Base-by-base conservation (phyloP, 2,888 invertebrate species). In the Mesorhabditis sp. region DNA sequence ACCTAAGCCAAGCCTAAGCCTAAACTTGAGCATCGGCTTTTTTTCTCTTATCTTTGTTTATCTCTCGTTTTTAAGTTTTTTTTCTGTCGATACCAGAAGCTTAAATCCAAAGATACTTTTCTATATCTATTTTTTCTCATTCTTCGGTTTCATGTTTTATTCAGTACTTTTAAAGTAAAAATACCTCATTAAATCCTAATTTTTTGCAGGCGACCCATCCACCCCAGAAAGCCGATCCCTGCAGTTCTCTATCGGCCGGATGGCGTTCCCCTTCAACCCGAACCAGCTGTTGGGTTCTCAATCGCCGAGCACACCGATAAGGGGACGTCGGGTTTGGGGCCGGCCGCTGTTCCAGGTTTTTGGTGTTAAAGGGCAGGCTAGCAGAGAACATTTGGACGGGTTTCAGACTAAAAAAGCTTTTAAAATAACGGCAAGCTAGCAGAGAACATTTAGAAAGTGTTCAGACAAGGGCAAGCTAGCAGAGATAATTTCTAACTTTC, bases 191-290 rank as follows among this genome's bases (percentile, higher is more conserved):
- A 10, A 50, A 50, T 50, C n/a, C 58, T 50, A 50, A 13, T 50
- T n/a, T 50, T 13, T 50, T 50, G 7, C 58, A 50, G 58, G 58
- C 58, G n/a, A 50, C 28, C 28, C 28, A 28, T 28, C 28, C 28
- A 28, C 28, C 28, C 28, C 28, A 28, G n/a, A n/a, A 50, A 13
- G 58, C 10, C 58, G 10, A 13, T 50, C n/a, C 58, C 58, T 28
- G 58, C 58, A 2, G n/a, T 28, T 28, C 28, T 28, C 28, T 28
- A 28, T 28, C 28, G 28, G 28, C 28, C 28, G n/a, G 58, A 50
- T 50, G 58, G 58, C 58, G 10, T 50, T 50, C n/a, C 58, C 58
- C 7, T 50, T 50, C 58, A 50, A 50, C n/a, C 58, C 58, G 58
- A n/a, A 10, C 58, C 58, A 50, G n/a, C 58, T 50, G 10, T n/a